Evolutionary conservation across 2,888 invertebrate species (phyloP).

Genomic region (Epistrophe eligans): DNA sequence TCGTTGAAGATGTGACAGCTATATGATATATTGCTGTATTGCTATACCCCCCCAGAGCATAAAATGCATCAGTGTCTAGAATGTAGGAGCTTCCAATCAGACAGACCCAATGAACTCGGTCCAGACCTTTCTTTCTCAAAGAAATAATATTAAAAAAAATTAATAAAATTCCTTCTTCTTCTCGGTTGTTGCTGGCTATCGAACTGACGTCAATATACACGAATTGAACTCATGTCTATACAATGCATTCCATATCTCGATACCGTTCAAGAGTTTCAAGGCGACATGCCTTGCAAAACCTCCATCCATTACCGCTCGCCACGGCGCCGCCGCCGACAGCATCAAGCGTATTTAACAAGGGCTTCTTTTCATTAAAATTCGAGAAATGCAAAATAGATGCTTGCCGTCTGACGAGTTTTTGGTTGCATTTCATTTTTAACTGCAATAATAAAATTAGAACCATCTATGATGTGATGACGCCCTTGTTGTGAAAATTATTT

Average conservation of each 20-base stretch:
- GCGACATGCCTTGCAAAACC: slow-evolving; percentile 11
- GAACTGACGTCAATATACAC: slow-evolving; percentile 63
- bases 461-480: slow-evolving; percentile 4
- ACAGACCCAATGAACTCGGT: slow-evolving; percentile 57
- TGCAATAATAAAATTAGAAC: slow-evolving; percentile 11
- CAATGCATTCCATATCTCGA: slow-evolving; percentile 17
- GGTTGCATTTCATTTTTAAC: slow-evolving; percentile 36
- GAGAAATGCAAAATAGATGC: slow-evolving; percentile 63
- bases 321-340: not conserved
- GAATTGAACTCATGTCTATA: slow-evolving; percentile 45
- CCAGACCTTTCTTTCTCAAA: slow-evolving; percentile 21
- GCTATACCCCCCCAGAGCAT: not conserved
- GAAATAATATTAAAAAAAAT: not conserved
- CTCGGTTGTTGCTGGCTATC: not conserved
- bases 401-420: slow-evolving; percentile 40
- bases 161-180: slow-evolving; percentile 30
- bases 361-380: slow-evolving; percentile 29
- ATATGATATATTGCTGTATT: slow-evolving; percentile 25
- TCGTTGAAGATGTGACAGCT: slow-evolving; percentile 1
- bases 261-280: not conserved
- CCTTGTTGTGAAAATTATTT: slow-evolving; percentile 15
- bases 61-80: not conserved
- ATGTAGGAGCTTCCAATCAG: not conserved
- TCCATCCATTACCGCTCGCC: no score
- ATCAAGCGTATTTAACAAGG: not conserved